Percentiles rank a stretch among this genome's conserved stretches.
These are phyloP conservation scores for Palloptera scutellata DNA, from an alignment of 2,888 invertebrate species.

Conservation along the genomic window DNA sequence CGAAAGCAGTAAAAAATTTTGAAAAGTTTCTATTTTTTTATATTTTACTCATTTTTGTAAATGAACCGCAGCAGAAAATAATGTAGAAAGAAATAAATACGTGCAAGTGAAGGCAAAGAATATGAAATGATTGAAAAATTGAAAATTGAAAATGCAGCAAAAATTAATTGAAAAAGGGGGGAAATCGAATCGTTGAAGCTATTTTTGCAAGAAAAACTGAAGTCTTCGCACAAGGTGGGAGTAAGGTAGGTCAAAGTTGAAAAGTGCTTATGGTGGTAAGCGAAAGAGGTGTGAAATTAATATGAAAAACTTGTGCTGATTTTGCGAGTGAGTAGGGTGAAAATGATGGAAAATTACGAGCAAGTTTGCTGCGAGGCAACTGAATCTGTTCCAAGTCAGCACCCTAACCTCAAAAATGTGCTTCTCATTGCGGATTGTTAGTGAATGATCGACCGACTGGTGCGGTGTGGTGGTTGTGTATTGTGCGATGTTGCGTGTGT, in stretches of 20 bases:
- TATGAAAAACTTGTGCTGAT: no score
- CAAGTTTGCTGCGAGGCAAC: slow-evolving; percentile 21
- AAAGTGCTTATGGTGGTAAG: slow-evolving; percentile 33
- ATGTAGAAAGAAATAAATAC: slow-evolving; percentile 15
- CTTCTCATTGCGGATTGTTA: slow-evolving; percentile 34
- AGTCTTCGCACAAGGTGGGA: slow-evolving; percentile 54
- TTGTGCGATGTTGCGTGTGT: slow-evolving; percentile 45
- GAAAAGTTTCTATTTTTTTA: slow-evolving; percentile 40
- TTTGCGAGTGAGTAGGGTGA: slow-evolving; percentile 46
- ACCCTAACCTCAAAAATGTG: slow-evolving; percentile 55
- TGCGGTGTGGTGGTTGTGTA: slow-evolving; percentile 28
- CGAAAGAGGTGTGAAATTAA: no score
- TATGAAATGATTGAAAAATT: slow-evolving; percentile 19
- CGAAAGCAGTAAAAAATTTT: slow-evolving; percentile 51
- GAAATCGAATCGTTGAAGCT: slow-evolving; percentile 39
- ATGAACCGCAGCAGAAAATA: slow-evolving; percentile 45
- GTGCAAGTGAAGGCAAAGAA: slow-evolving; percentile 18
- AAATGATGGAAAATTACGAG: slow-evolving; percentile 39
- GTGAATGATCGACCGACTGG: slow-evolving; percentile 28
- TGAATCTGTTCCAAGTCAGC: slow-evolving; percentile 32
- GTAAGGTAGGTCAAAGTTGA: slow-evolving; percentile 63
- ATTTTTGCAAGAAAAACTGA: slow-evolving; percentile 36
- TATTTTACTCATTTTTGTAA: slow-evolving; percentile 36
- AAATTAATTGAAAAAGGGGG: slow-evolving; percentile 48
- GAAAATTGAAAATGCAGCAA: slow-evolving; percentile 35